These are phyloP conservation scores for Geotrupes spiniger DNA, from an alignment of 2,888 invertebrate genomes.

Conservation along the genomic window DNA sequence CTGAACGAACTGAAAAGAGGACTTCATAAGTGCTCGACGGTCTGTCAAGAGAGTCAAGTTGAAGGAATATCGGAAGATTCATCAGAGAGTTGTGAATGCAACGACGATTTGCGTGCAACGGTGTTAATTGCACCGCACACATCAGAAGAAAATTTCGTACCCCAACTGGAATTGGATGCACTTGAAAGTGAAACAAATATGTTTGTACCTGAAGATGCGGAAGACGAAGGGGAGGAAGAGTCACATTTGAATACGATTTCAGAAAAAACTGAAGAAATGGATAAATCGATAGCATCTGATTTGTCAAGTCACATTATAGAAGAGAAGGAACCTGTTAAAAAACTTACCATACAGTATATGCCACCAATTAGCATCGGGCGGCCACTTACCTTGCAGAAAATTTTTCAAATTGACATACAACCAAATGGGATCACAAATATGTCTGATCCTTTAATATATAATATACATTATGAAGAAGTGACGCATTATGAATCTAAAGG, in stretches of 20 bases:
- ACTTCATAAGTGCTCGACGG: constrained; percentile 3
- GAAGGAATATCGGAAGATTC: too few relatives aligned
- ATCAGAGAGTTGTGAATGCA: too few relatives aligned
- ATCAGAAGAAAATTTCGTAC: background rate
- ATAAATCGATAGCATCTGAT: too few relatives aligned
- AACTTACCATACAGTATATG: constrained; percentile 52
- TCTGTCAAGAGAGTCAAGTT: too few relatives aligned
- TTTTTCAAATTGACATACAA: constrained; percentile 53
- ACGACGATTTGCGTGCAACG: too few relatives aligned
- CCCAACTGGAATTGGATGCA: background rate
- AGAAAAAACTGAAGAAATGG: constrained; percentile 15
- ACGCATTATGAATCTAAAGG: constrained; percentile 8
- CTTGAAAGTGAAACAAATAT: background rate
- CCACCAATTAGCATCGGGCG: constrained; percentile 55
- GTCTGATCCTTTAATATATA: constrained; percentile 9
- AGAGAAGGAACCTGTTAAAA: background rate
- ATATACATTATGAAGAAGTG: constrained; percentile 24
- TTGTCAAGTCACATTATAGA: background rate
- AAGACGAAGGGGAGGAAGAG: constrained; percentile 7
- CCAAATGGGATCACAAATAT: constrained; percentile 35
- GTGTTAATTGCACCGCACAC: too few relatives aligned
- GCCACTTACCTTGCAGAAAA: constrained; percentile 53
- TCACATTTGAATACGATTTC: constrained; percentile 16
- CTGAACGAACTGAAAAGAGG: constrained; percentile 32
- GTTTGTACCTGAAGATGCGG: background rate